Evolutionary conservation across 2,797 vertebrate genomes (phyloP), one percentile per base, ranked within the genome.

Genomic region (Rhinophrynus dorsalis): DNA sequence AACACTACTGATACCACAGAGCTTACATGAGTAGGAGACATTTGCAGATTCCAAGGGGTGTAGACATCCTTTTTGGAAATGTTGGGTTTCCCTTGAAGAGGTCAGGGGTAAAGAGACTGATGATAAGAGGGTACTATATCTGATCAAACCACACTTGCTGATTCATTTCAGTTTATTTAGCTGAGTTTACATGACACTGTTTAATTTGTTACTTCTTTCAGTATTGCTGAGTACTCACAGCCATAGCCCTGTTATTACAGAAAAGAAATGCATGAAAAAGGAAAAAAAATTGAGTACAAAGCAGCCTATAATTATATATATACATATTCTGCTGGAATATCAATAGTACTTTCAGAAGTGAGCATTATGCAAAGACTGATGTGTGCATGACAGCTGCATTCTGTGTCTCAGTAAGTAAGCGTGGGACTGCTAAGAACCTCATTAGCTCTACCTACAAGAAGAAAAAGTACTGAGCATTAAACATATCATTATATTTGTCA

Each of bases 311-410:
- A 72, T 72, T 72, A 72, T 54, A 38, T 42, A 42, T 5, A 27
- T 18, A 23, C 23, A 38, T 38, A 40, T 58, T 57, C 59, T 50
- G 18, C 15, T 26, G 12, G 44, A 56, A 71, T 48, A 63, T 71
- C 59, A 56, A 48, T 56, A 63, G 42, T 63, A 30, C 38, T 56
- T 71, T 71, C 17, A 55, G 51, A 59, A 44, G 35, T 44, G 8
- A 30, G 40, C 59, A 63, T 71, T 71, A 56, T 57, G 26, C 37
- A 26, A 47, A 56, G 29, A 17, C 21, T 56, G 42, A 56, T 71
- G 42, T 30, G 47, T 61, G 6, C 33, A 21, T 71, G 68, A 71
- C 68, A 63, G 59, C 59, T 71, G 30, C 33, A 63, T 64, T 63
- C 32, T 58, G 35, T 50, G 38, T 68, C 45, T 23, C 30, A 20